phyloP scores from a whole-genome alignment of 2,888 invertebrate genomes.

The Synergus gifuensis region DNA sequence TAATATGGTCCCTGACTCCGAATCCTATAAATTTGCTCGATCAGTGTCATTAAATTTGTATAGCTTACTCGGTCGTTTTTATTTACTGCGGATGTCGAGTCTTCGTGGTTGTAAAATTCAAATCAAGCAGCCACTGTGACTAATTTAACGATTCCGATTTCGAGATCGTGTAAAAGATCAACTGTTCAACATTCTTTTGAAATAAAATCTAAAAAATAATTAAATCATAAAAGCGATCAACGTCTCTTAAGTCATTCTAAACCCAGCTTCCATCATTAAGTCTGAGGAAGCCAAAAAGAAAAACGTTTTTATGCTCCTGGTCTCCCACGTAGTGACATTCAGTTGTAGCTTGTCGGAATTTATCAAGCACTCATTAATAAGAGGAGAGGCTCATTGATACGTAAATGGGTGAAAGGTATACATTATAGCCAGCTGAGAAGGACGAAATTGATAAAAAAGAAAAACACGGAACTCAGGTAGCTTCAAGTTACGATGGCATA shows the following conservation, averaged over 20 bases:
- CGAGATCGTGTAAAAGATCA: too few relatives aligned
- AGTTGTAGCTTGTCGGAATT: constrained; percentile 64
- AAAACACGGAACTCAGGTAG: neutral
- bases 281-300: neutral
- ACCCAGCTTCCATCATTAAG: neutral
- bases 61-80: constrained; percentile 17
- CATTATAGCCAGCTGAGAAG: neutral
- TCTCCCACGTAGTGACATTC: constrained; percentile 59
- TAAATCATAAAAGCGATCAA: too few relatives aligned
- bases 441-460: neutral
- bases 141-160: too few relatives aligned
- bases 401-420: constrained; percentile 48
- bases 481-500: constrained; percentile 15
- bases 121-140: neutral
- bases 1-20: neutral
- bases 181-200: too few relatives aligned
- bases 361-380: constrained; percentile 68
- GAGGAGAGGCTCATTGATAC: constrained; percentile 66
- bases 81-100: constrained; percentile 13
- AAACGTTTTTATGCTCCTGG: constrained; percentile 33
- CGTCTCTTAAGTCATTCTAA: neutral
- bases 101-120: constrained; percentile 13
- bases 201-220: too few relatives aligned
- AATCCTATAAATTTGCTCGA: constrained; percentile 16
- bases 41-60: constrained; percentile 19